Evolutionary conservation across 2,113 vertebrate species (phyloP), one percentile per base, ranked within the genome.

Genomic region (Pampusana beccarii): DNA sequence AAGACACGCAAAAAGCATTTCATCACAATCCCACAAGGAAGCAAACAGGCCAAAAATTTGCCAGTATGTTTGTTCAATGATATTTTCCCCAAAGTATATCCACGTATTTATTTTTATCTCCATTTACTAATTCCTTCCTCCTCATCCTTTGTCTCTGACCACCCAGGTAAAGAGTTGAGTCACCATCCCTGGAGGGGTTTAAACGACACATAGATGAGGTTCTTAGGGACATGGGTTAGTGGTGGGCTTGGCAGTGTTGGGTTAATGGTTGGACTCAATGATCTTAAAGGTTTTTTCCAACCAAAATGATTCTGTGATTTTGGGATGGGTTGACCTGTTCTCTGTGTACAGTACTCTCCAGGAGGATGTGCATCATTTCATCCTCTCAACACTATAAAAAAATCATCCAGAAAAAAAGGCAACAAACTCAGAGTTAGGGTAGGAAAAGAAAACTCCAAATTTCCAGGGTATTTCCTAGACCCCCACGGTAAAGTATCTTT

Each of bases 361-460:
- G 13, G 16, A 42, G n/a, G 20, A 33, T 10, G 24, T 36, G 12
- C 56, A 64, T 3, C 0, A 0, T 5, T 18, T 71, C 8, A 28
- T 33, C 19, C n/a, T 53, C 60, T 69, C 38, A 36, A 53, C 31
- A 14, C 9, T 12, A 24, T 0, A 4, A 7, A 67, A 67, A 78
- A 82, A n/a, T 11, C 57, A 48, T 5, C 12, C 72, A 34, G 24
- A 82, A 65, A 50, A 33, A 13, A 46, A 24, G 1, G 3, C 6
- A 64, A 23, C 6, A 31, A 60, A 28, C 7, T 66, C 77, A 57
- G 15, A 34, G 5, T 20, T 26, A 24, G 25, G 20, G 33, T 3
- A 64, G n/a, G 21, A 83, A 83, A 88, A n/a, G 19, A 29, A 38
- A 77, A n/a, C 14, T 77, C 29, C 5, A 42, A 23, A 10, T 13